phyloP scores from a whole-genome alignment of 1,140 invertebrate species.

The Drosophila varians region DNA sequence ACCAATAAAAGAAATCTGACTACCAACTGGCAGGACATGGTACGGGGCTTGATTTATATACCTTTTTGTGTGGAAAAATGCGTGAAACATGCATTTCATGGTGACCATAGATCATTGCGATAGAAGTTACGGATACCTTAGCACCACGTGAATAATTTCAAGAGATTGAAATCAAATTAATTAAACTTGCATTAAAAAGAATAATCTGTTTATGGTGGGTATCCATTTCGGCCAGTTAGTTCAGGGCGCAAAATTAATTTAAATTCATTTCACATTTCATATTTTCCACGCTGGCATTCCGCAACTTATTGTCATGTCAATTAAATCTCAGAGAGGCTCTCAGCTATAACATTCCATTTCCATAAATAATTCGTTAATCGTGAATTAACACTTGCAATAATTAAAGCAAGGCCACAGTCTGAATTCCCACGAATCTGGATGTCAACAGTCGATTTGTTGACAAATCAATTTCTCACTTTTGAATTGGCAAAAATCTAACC shows the following conservation, averaged over 20 bases:
- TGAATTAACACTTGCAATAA: slow-evolving; percentile 41
- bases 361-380: slow-evolving; percentile 44
- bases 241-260: slow-evolving; percentile 10
- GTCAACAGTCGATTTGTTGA: slow-evolving; percentile 35
- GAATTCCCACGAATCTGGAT: slow-evolving; percentile 5
- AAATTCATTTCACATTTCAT: slow-evolving; percentile 43
- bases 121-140: slow-evolving; percentile 17
- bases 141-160: slow-evolving; percentile 3
- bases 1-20: slow-evolving; percentile 38
- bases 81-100: slow-evolving; percentile 14
- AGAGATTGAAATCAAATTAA: slow-evolving; percentile 6
- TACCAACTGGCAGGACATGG: background rate
- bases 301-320: slow-evolving; percentile 37
- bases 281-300: slow-evolving; percentile 19
- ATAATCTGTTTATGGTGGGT: background rate
- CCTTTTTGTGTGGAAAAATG: slow-evolving; percentile 2
- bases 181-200: slow-evolving; percentile 2
- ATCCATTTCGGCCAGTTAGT: slow-evolving; percentile 4
- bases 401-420: slow-evolving; percentile 11
- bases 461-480: slow-evolving; percentile 18
- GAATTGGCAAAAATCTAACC: slow-evolving; percentile 42
- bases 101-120: slow-evolving; percentile 22
- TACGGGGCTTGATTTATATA: slow-evolving; percentile 7
- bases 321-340: slow-evolving; percentile 43
- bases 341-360: slow-evolving; percentile 44